Evolutionary conservation across 2,113 vertebrate species (phyloP).

Genomic region (Cnemophilus loriae): DNA sequence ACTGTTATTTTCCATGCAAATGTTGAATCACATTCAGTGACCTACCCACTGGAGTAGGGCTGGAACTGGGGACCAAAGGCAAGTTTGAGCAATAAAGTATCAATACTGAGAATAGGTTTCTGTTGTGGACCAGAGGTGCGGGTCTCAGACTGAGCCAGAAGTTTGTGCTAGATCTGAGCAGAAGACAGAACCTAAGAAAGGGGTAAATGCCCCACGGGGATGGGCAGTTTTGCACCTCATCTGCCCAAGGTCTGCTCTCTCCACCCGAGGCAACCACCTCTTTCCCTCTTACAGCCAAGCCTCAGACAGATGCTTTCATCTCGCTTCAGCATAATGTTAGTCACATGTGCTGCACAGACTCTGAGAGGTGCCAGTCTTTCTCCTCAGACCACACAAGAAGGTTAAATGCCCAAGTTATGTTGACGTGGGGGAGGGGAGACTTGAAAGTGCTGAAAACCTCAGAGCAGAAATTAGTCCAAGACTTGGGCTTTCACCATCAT

Average conservation of each 20-base stretch:
- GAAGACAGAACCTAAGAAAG: neutral
- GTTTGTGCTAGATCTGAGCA: neutral
- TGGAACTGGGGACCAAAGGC: neutral
- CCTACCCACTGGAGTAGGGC: neutral
- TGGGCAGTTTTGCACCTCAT: neutral
- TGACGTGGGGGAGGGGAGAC: neutral
- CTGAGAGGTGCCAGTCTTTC: neutral
- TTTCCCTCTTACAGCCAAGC: neutral
- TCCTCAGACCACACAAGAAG: neutral
- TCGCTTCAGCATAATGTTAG: neutral
- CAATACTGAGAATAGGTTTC: neutral
- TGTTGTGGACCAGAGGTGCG: neutral
- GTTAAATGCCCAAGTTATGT: neutral
- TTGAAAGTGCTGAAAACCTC: neutral
- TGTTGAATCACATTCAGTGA: neutral
- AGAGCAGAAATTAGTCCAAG: neutral
- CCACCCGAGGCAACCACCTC: neutral
- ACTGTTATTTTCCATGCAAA: neutral
- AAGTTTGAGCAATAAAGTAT: neutral
- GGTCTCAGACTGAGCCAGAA: neutral
- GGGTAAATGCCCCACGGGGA: fast-evolving
- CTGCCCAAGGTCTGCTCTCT: neutral
- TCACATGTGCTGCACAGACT: neutral
- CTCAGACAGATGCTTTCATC: neutral
- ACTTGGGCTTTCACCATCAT: neutral